Evolutionary conservation across 2,797 vertebrate species (phyloP).

Genomic region (Avahi laniger): DNA sequence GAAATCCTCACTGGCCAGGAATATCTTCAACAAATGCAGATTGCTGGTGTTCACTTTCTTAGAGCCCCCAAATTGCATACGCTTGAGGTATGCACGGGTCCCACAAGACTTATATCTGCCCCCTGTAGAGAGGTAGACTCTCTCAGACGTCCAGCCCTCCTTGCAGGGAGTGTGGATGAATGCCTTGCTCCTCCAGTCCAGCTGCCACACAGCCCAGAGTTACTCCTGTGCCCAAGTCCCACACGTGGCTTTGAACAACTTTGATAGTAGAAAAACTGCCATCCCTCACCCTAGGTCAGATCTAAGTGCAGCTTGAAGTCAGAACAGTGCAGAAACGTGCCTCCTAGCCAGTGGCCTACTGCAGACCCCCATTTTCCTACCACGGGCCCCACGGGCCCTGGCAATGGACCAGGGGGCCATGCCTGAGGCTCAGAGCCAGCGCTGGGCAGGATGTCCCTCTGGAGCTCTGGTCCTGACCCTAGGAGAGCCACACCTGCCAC

Average conservation of each 20-base stretch:
- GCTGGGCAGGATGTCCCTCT: not conserved
- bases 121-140: accelerated
- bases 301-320: not conserved
- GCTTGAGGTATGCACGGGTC: not conserved
- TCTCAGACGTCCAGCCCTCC: not conserved
- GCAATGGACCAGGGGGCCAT: accelerated
- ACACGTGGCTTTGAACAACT: not conserved
- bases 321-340: not conserved
- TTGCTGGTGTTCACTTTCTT: not conserved
- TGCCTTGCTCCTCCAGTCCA: not conserved
- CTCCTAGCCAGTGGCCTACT: too few species aligned
- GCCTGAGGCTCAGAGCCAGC: not conserved
- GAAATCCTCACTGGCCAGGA: not conserved
- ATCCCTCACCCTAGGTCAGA: not conserved
- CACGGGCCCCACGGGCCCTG: accelerated
- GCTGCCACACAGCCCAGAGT: not conserved
- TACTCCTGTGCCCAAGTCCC: not conserved
- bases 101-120: not conserved
- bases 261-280: not conserved
- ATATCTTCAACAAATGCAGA: not conserved
- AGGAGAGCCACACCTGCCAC: accelerated
- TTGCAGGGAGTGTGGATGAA: accelerated
- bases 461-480: accelerated
- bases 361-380: not conserved
- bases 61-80: not conserved